A percentile compares a stretch with the other conserved stretches of the same genome.
phyloP scores from a whole-genome alignment of 2,888 invertebrate genomes.

The Erannis defoliaria region DNA sequence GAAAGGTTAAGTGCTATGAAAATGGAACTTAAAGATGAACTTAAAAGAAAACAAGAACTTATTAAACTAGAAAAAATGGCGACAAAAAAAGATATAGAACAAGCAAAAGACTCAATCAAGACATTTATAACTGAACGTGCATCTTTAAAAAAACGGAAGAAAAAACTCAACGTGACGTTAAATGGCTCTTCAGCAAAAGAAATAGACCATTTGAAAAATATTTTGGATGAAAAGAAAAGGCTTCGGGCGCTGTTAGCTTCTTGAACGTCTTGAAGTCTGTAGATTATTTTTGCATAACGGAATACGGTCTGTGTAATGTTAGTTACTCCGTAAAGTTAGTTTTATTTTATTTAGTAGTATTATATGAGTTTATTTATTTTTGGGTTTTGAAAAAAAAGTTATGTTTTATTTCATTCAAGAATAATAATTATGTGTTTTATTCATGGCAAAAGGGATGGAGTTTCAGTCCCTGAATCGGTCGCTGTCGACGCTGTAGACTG shows the following conservation, averaged over 20 bases:
- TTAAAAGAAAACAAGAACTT: constrained; percentile 76
- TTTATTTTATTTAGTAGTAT: constrained; percentile 5
- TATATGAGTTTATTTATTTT: not conserved
- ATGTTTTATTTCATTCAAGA: constrained; percentile 1
- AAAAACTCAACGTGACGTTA: constrained; percentile 53
- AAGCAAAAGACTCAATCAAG: constrained; percentile 75
- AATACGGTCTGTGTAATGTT: not conserved
- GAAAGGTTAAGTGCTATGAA: constrained; percentile 83
- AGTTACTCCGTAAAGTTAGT: not conserved
- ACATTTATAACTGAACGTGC: constrained; percentile 69
- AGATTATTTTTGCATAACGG: not conserved
- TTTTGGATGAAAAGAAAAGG: constrained; percentile 80
- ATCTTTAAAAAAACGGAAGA: constrained; percentile 59
- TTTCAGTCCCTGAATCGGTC: too few species aligned
- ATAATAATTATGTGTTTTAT: not conserved
- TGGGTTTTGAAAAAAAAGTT: not conserved
- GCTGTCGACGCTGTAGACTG: too few species aligned
- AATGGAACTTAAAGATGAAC: constrained; percentile 81
- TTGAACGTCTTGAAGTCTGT: not conserved
- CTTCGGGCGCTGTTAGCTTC: constrained; percentile 58
- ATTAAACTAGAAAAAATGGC: constrained; percentile 77
- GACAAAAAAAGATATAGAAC: constrained; percentile 78
- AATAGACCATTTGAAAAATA: constrained; percentile 76
- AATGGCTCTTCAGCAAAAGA: constrained; percentile 67
- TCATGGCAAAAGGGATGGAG: not conserved